Evolutionary conservation across 2,113 vertebrate species (phyloP).

Genomic region (Syngnathus floridae): DNA sequence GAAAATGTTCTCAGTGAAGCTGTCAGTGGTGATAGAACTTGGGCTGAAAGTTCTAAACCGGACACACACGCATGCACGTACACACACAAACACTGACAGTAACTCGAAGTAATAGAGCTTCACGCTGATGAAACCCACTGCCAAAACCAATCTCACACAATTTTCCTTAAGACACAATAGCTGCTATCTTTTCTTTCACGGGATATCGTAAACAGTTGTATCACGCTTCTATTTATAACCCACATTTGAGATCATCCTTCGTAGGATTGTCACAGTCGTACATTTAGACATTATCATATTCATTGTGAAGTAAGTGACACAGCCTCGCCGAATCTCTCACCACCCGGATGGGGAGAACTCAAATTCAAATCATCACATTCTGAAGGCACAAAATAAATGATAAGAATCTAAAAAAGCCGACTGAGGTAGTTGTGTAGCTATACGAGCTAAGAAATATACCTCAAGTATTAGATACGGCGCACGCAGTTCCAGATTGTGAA

Average conservation of each 20-base stretch:
- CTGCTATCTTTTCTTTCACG: conserved; percentile 3
- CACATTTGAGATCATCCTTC: conserved; percentile 15
- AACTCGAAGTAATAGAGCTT: conserved; percentile 20
- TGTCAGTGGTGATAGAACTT: conserved; percentile 33
- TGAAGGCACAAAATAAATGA: conserved; percentile 7
- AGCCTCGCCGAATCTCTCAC: conserved; percentile 23
- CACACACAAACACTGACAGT: conserved; percentile 28
- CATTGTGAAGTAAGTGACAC: conserved; percentile 35
- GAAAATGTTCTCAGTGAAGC: conserved; percentile 46
- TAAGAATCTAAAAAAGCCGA: not conserved
- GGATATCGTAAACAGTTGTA: not conserved
- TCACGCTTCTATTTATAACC: not conserved
- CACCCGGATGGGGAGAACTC: conserved; percentile 15
- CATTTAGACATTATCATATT: conserved; percentile 36
- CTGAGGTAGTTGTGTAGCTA: not conserved
- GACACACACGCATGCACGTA: conserved; percentile 11
- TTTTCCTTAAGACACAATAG: conserved; percentile 10
- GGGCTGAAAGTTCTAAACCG: conserved; percentile 40
- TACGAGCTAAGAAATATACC: not conserved
- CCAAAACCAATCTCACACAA: conserved; percentile 17
- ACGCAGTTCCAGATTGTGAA: not conserved
- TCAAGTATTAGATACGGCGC: not conserved
- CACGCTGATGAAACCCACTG: conserved; percentile 16
- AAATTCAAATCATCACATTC: conserved; percentile 19
- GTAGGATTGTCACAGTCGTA: conserved; percentile 26